Evolutionary conservation across 2,797 vertebrate genomes (phyloP).

Genomic region (Syngnathus acus): DNA sequence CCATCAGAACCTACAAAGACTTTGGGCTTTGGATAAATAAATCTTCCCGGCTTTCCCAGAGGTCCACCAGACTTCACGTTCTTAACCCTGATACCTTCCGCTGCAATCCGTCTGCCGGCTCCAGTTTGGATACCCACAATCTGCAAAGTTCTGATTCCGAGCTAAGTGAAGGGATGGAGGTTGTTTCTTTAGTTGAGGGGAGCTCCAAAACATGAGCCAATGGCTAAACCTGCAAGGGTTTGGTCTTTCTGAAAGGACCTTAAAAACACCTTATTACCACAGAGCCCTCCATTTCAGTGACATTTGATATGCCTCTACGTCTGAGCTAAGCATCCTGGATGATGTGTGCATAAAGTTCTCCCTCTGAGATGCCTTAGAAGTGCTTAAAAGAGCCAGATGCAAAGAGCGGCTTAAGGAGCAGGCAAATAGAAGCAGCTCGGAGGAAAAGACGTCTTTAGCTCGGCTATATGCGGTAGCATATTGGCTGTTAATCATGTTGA

Average conservation of each 20-base stretch:
- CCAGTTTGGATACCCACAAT: constrained; percentile 34
- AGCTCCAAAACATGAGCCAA: constrained; percentile 48
- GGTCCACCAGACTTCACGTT: constrained; percentile 41
- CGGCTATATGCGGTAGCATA: constrained; percentile 52
- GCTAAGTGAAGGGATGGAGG: constrained; percentile 40
- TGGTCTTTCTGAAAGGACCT: constrained; percentile 46
- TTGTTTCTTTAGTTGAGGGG: constrained; percentile 21
- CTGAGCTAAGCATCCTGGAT: constrained; percentile 57
- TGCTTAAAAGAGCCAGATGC: constrained; percentile 68
- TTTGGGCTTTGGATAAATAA: constrained; percentile 50
- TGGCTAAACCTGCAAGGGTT: constrained; percentile 56
- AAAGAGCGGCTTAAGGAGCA: constrained; percentile 70
- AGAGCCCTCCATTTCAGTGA: constrained; percentile 51
- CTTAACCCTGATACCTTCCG: constrained; percentile 35
- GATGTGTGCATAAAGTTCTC: constrained; percentile 51
- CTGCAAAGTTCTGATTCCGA: constrained; percentile 57
- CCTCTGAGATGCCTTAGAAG: constrained; percentile 59
- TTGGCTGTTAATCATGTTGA: constrained; percentile 70
- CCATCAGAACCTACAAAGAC: constrained; percentile 22
- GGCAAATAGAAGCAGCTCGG: constrained; percentile 54
- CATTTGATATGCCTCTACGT: constrained; percentile 62
- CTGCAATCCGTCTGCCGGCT: constrained; percentile 28
- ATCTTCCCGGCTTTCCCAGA: constrained; percentile 48
- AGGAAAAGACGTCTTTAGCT: constrained; percentile 67
- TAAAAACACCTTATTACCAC: constrained; percentile 62